Base-by-base conservation (phyloP, 92 coral and sea anemone genomes). In the Phymanthus crucifer region DNA sequence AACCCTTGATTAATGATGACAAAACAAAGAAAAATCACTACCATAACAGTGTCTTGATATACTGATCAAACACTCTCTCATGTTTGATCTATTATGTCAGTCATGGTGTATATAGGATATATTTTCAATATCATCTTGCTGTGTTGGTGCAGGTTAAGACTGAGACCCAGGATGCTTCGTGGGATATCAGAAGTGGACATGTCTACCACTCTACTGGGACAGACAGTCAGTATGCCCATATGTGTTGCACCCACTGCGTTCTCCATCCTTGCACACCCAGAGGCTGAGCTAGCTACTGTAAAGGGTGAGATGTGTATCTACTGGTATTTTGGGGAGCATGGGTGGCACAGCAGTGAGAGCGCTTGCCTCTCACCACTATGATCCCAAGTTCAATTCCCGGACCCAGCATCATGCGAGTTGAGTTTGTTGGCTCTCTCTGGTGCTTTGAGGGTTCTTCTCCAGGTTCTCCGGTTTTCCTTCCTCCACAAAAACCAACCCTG, bases 261-360 rank as follows among this genome's bases (percentile, higher is more conserved):
- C 3, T 88, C 87, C 0, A 86, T 57, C 70, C 71, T 86, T 37
- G 90, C 93, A 19, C 86, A 90, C 65, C 89, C 91, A 35, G 91
- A 90, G 33, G 87, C 91, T 46, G 91, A 90, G 78, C 33, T 57
- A 17, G 93, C 90, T n/a, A 89, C 88, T 23, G 89, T 86, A 40
- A 89, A 78, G 76, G 93, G 93, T 83, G 64, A 54, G 48, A 11
- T 33, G 67, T 18, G 17, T 61, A n/a, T n/a, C n/a, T n/a, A n/a
- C n/a, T n/a, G n/a, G 33, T 61, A 61, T 61, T 3, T 57, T 21
- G 27, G 23, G 23, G 2, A 19, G 29, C n/a, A 14, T n/a, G n/a
- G n/a, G n/a, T n/a, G n/a, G n/a, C n/a, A n/a, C n/a, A n/a, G n/a
- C n/a, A n/a, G n/a, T n/a, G n/a, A n/a, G n/a, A n/a, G n/a, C n/a